Evolutionary conservation across 2,113 vertebrate genomes (phyloP), one percentile per base, ranked within the genome.

Genomic region (Petaurus breviceps): DNA sequence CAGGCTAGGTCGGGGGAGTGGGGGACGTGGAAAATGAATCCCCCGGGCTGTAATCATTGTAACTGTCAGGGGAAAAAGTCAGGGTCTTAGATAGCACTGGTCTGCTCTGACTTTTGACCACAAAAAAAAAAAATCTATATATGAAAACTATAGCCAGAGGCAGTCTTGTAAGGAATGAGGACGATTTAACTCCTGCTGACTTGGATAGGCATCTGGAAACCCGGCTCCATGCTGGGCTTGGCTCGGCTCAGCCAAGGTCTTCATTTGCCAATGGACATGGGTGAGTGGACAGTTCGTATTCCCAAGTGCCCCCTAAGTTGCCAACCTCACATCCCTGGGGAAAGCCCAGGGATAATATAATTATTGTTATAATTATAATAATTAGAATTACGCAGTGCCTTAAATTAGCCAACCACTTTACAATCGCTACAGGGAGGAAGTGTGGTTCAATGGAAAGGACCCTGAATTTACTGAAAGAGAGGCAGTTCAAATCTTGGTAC

Each of bases 41-140:
- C 98, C 98, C 94, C 93, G 98, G 98, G 98, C 97, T 93, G 97
- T 98, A 98, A 98, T 98, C 98, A 98, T 98, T 98, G 97, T 98
- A 98, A 98, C 97, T 98, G 98, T 98, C 98, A 98, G 98, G 95
- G 96, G 98, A 98, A 98, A 97, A 98, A 98, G 98, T 97, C 98
- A 97, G 98, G 98, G 98, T 98, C 98, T 97, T 92, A 89, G 97
- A 97, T 97, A 98, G 98, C 98, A 98, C 96, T 90, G 95, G 96
- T 97, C 97, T 96, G 97, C 95, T 97, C 95, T 95, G 95, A 97
- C 98, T 98, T 98, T 98, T 98, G 98, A 98, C 98, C 98, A 98
- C 51, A 96, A 96, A 98, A 97, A 61, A 52, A 52, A 98, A 98
- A 98, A 97, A 97, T 77, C 68, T 94, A 90, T 46, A 97, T 97